Evolutionary conservation across 2,113 vertebrate genomes (phyloP).

Genomic region (Mormyrus lacerda): DNA sequence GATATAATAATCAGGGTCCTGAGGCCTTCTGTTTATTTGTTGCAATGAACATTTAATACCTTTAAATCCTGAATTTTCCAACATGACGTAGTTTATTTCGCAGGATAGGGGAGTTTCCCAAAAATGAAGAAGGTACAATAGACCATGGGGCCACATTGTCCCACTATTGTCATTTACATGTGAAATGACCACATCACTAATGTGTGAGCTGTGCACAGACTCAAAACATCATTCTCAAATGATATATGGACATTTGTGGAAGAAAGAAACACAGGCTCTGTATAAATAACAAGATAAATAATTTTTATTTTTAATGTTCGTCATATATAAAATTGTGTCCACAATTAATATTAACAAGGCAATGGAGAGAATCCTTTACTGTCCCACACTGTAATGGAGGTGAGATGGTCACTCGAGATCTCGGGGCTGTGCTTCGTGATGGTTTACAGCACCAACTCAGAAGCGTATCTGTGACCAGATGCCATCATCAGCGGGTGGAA

Average conservation of each 20-base stretch:
- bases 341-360: slow-evolving; percentile 71
- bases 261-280: slow-evolving; percentile 14
- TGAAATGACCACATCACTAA: background rate
- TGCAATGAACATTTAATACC: background rate
- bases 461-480: slow-evolving; percentile 9
- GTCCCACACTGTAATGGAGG: slow-evolving; percentile 45
- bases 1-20: background rate
- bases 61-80: background rate
- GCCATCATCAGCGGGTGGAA: background rate
- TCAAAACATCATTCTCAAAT: background rate
- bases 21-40: background rate
- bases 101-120: background rate
- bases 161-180: background rate
- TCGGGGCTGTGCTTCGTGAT: background rate
- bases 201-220: background rate
- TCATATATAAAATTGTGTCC: slow-evolving; percentile 66
- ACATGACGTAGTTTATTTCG: background rate
- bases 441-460: background rate
- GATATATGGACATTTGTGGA: background rate
- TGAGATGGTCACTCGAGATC: background rate
- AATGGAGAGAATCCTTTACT: slow-evolving; percentile 62
- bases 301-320: slow-evolving; percentile 69
- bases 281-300: slow-evolving; percentile 77
- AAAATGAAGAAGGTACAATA: background rate
- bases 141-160: background rate